Conservation (phyloP, 37 sponge, comb jelly and placozoan species). For the Oscarella lobularis region DNA sequence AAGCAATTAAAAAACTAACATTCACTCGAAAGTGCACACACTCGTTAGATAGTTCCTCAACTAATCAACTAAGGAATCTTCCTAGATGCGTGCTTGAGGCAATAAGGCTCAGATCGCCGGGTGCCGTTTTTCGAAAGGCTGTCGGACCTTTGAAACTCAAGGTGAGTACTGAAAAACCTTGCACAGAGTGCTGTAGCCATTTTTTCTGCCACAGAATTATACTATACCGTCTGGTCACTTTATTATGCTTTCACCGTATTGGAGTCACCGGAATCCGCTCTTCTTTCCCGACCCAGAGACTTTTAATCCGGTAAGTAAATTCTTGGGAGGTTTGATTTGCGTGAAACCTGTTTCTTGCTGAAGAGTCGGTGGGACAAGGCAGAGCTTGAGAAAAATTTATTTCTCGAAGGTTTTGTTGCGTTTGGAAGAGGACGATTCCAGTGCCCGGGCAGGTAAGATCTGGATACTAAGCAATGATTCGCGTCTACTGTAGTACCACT, state of each 20-base stretch:
- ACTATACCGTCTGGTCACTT: conserved; percentile 47
- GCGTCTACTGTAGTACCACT: too few species aligned
- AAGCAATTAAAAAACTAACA: too few species aligned
- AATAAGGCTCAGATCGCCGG: conserved; percentile 46
- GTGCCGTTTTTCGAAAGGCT: conserved; percentile 48
- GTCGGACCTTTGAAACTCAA: conserved; percentile 21
- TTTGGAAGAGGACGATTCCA: conserved; percentile 75
- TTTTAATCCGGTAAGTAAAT: conserved; percentile 45
- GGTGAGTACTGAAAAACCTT: conserved; percentile 3
- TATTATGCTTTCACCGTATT: conserved; percentile 57
- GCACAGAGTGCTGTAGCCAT: too few species aligned
- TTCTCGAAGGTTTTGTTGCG: conserved; percentile 60
- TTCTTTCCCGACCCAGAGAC: conserved; percentile 58
- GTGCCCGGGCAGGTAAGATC: conserved; percentile 67
- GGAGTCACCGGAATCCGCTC: conserved; percentile 49
- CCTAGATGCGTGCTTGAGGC: conserved; percentile 61
- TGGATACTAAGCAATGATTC: too few species aligned
- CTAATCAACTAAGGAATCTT: too few species aligned
- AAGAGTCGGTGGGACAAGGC: conserved; percentile 58
- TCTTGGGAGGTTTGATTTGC: background rate
- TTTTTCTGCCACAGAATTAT: conserved; percentile 41
- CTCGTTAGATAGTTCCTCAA: too few species aligned
- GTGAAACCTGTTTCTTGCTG: too few species aligned
- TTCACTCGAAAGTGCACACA: too few species aligned
- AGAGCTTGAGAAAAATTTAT: conserved; percentile 49